Percentiles rank a stretch among this genome's conserved stretches.
These are phyloP conservation scores for Phoxinus dragarum DNA, from an alignment of 2,797 vertebrate species.

Conservation along the genomic window DNA sequence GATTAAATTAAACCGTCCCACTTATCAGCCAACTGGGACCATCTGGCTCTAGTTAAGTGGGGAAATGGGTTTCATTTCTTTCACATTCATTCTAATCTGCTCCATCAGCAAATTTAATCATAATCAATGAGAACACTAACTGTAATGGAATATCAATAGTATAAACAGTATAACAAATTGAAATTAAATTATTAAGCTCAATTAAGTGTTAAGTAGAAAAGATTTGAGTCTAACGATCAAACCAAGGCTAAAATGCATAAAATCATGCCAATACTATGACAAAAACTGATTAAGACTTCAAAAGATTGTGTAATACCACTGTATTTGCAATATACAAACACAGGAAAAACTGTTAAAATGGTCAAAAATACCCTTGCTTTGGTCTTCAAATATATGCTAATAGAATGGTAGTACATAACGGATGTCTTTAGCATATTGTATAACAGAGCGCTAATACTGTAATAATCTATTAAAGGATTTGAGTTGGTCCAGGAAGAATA, in stretches of 20 bases:
- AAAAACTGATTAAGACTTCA: neutral
- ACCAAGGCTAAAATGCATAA: neutral
- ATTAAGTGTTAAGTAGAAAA: neutral
- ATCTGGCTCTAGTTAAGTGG: neutral
- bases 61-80: neutral
- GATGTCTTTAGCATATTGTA: neutral
- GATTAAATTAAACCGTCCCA: neutral
- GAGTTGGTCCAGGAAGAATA: neutral
- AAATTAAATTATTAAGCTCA: neutral
- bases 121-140: neutral
- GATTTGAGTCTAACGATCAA: neutral
- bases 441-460: slow-evolving; percentile 5
- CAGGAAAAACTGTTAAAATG: neutral
- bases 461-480: slow-evolving; percentile 8
- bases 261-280: slow-evolving; percentile 11
- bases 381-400: slow-evolving; percentile 9
- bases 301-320: neutral
- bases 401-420: neutral
- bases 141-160: neutral
- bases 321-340: neutral
- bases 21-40: neutral
- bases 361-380: neutral
- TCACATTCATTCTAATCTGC: neutral
- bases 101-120: neutral
- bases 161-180: neutral